Evolutionary conservation across 2,888 invertebrate species (phyloP), one percentile per base, ranked within the genome.

Genomic region (Piscicola geometra): DNA sequence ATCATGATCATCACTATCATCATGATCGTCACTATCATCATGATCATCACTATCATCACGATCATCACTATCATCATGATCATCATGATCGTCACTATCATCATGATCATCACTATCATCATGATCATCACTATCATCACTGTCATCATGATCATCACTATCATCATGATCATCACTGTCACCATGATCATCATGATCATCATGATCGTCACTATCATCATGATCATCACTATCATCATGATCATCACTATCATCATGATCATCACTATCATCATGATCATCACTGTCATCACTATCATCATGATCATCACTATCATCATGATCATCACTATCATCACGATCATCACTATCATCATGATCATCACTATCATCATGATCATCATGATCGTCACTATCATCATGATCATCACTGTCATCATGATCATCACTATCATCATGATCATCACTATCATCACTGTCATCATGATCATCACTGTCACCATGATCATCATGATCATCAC

Each of bases 371-470:
- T 70, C 52, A 9, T 71, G 15, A 25, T 28, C 71, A 50, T 41
- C 25, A 50, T 71, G 30, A 21, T 30, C 21, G 30, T 25, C 50
- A 28, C 1, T 52, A 50, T 47, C 12, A 30, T 71, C 52, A 71
- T 71, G 52, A 52, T 71, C 71, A 52, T 50, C 52, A 52, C 30
- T 52, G 30, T 50, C 71, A 71, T 71, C 71, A 28, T 67, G 32
- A 67, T 67, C 67, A 67, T 25, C 67, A 67, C 32, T 33, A 21
- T 3, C 68, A n/a, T 68, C 68, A n/a, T n/a, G n/a, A n/a, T n/a
- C n/a, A n/a, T n/a, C n/a, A n/a, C n/a, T 50, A n/a, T 50, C 52
- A 50, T 50, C 18, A n/a, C 52, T 50, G 52, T 18, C 52, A n/a
- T 50, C 52, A 50, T 50, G n/a, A 50, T 50, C 52, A 50, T n/a